Evolutionary conservation across 1,140 invertebrate genomes (phyloP).

Genomic region (Belonocnema kinseyi): DNA sequence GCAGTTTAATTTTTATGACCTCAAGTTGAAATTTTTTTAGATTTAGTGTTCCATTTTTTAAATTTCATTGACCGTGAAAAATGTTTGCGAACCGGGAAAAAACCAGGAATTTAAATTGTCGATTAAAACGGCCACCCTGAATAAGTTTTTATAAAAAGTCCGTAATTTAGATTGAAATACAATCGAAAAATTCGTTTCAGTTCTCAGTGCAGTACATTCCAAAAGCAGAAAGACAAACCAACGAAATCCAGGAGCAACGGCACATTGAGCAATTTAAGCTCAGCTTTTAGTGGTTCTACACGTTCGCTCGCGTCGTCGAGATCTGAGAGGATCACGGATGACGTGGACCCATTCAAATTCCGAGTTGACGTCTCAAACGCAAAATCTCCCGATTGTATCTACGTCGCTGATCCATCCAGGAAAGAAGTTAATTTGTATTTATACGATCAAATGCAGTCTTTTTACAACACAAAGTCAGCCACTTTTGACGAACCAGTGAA

Average conservation of each 20-base stretch:
- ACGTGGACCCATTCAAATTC: conserved; percentile 74
- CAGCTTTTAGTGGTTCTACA: background rate
- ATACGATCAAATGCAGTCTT: conserved; percentile 71
- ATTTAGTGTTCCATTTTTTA: too few species aligned
- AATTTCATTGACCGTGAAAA: too few species aligned
- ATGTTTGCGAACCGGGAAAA: too few species aligned
- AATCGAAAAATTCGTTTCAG: background rate
- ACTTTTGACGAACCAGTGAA: conserved; percentile 65
- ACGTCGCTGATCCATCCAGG: conserved; percentile 70
- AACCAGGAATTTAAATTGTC: too few species aligned
- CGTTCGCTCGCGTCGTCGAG: background rate
- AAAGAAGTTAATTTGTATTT: conserved; percentile 68
- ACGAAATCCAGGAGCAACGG: conserved; percentile 18
- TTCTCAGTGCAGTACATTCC: conserved; percentile 9
- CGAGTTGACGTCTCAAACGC: conserved; percentile 72
- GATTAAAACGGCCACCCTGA: too few species aligned
- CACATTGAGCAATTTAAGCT: background rate
- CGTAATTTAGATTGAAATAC: too few species aligned
- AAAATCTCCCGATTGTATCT: conserved; percentile 75
- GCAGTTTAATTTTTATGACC: too few species aligned
- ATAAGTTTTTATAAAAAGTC: too few species aligned
- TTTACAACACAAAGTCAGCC: conserved; percentile 67
- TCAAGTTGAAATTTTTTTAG: too few species aligned
- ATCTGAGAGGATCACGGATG: conserved; percentile 47
- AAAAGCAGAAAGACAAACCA: conserved; percentile 5